Conservation (phyloP, 2,888 invertebrate genomes). For the Peribatodes rhomboidaria region DNA sequence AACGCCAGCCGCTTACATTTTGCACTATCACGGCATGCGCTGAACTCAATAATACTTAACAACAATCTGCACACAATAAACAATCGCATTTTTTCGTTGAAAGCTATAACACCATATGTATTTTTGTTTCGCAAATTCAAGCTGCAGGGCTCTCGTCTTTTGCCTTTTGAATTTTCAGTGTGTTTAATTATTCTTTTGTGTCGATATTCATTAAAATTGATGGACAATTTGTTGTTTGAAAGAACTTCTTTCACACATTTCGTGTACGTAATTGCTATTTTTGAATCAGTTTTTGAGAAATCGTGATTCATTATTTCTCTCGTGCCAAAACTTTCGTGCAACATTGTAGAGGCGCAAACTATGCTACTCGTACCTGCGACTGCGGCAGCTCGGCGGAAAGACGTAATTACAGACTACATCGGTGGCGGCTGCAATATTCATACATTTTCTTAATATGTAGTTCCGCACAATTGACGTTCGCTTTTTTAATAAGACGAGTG, state of each 20-base stretch:
- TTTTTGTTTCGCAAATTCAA: conserved; percentile 66
- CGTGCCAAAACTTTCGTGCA: not conserved
- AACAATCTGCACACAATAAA: conserved; percentile 74
- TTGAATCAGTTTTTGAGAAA: conserved; percentile 3
- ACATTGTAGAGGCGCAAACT: no score
- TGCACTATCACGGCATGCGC: conserved; percentile 35
- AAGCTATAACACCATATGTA: conserved; percentile 71
- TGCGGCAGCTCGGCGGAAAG: no score
- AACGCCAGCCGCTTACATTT: conserved; percentile 24
- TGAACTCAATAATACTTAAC: conserved; percentile 63
- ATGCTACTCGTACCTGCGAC: no score
- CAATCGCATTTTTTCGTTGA: conserved; percentile 64
- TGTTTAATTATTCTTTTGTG: conserved; percentile 48
- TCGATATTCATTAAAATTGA: conserved; percentile 27
- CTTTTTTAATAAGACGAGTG: no score
- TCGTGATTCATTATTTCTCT: not conserved
- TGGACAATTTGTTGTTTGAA: conserved; percentile 12
- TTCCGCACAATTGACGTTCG: no score
- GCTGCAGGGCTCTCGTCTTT: conserved; percentile 53
- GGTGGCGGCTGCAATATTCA: no score
- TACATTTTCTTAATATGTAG: no score
- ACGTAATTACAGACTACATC: no score
- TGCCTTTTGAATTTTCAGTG: conserved; percentile 28
- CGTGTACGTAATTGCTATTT: not conserved
- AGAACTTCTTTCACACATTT: conserved; percentile 1